A percentile compares a stretch with the other conserved stretches of the same genome.
Evolutionary conservation across 2,888 invertebrate species (phyloP).

Genomic region (Idaea dimidiata): DNA sequence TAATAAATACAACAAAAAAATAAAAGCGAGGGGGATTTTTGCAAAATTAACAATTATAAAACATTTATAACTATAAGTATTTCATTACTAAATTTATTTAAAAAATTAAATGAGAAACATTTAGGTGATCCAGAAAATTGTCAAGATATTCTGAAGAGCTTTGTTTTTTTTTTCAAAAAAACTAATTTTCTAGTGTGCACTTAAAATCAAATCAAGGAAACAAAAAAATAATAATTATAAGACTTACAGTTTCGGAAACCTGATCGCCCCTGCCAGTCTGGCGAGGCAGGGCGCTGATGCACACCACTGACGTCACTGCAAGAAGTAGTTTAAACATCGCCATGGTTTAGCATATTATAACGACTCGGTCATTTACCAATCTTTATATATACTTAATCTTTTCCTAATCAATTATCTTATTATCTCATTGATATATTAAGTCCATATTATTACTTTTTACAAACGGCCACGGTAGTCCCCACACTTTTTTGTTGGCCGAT

Average conservation of each 20-base stretch:
- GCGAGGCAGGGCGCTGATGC: background rate
- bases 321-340: background rate
- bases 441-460: background rate
- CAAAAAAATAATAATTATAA: no score
- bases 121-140: no score
- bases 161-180: no score
- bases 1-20: no score
- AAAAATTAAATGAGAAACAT: no score
- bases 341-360: constrained; percentile 2
- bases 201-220: no score
- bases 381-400: background rate
- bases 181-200: no score
- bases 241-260: constrained; percentile 6
- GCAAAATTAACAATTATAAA: no score
- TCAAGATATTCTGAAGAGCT: no score
- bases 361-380: background rate
- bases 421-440: constrained; percentile 10
- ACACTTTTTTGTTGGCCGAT: background rate
- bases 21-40: no score
- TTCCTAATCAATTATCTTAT: constrained; percentile 14
- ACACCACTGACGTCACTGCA: background rate
- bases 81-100: no score
- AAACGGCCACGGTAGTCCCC: background rate
- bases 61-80: no score
- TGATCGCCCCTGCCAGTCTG: background rate